Base-by-base conservation (phyloP, 2,888 invertebrate species). In the Cerastoderma edule region DNA sequence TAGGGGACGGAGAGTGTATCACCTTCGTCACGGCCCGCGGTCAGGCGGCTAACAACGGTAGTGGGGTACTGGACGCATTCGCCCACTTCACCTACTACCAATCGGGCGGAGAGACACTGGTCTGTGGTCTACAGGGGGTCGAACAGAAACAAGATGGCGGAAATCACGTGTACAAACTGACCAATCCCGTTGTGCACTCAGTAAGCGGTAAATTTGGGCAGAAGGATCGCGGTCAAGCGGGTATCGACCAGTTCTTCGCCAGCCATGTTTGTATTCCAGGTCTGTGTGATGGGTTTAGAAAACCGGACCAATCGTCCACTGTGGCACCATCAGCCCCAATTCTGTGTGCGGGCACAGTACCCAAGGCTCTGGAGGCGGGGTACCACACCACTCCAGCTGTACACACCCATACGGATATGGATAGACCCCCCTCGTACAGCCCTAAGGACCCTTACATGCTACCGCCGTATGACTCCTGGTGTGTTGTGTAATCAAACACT, bases 1-100 rank as follows among this genome's bases (percentile, higher is more conserved):
- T 82, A 2, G 78, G 76, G 19, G n/a, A n/a, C n/a, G 78, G 78
- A 8, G 69, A 82, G 6, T 82, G 78, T 56, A 82, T 69, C 33
- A 67, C 54, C 10, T 82, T 78, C 44, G 73, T 82, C 1, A 53
- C 71, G n/a, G 35, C 60, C 30, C 10, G 13, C 16, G 81, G 81
- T 0, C 19, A 28, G 5, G 65, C 76, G 1, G 64, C 46, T 3
- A 48, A 32, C 4, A 65, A 56, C 30, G 73, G 75, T 48, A 68
- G 72, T 2, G 75, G 75, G 24, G 27, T 76, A 16, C 67, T 82
- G 3, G 76, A 73, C 19, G 69, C 78, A 19, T 76, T 78, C 50
- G 64, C 71, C 35, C 81, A 82, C 48, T 82, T 50, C 44, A 71
- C 73, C 16, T 82, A 72, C 28, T 63, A 78, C 50, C 28, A 24